Evolutionary conservation across 1,140 invertebrate genomes (phyloP).

Genomic region (Brachionus koreanus): DNA sequence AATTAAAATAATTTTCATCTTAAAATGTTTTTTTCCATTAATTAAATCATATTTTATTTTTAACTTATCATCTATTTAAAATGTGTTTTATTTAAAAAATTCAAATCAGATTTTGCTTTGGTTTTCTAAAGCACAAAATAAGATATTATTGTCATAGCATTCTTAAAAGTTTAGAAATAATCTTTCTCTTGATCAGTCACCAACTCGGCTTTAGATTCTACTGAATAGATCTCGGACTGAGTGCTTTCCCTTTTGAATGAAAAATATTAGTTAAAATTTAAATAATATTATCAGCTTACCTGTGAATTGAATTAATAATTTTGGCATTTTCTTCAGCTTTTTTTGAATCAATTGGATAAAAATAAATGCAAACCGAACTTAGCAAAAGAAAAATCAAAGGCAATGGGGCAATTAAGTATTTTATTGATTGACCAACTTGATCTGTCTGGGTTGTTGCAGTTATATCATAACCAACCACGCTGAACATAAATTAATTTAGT

Average conservation of each 20-base stretch:
- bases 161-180: neutral
- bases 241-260: neutral
- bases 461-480: conserved; percentile 23
- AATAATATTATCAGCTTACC: neutral
- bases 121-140: too few relatives aligned
- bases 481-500: neutral
- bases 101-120: too few relatives aligned
- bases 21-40: too few relatives aligned
- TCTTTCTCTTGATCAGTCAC: neutral
- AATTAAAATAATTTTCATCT: too few relatives aligned
- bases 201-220: neutral
- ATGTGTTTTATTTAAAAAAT: too few relatives aligned
- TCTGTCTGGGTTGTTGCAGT: neutral
- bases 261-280: neutral
- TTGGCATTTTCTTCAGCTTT: conserved; percentile 12
- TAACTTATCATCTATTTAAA: too few relatives aligned
- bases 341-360: conserved; percentile 41
- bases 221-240: neutral
- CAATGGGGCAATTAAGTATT: neutral
- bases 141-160: neutral
- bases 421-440: neutral
- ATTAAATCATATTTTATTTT: too few relatives aligned
- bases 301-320: neutral
- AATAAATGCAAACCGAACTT: neutral
- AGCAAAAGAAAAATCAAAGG: neutral